These are phyloP conservation scores for Lordiphosa stackelbergi DNA, from an alignment of 1,140 invertebrate species.

Conservation along the genomic window DNA sequence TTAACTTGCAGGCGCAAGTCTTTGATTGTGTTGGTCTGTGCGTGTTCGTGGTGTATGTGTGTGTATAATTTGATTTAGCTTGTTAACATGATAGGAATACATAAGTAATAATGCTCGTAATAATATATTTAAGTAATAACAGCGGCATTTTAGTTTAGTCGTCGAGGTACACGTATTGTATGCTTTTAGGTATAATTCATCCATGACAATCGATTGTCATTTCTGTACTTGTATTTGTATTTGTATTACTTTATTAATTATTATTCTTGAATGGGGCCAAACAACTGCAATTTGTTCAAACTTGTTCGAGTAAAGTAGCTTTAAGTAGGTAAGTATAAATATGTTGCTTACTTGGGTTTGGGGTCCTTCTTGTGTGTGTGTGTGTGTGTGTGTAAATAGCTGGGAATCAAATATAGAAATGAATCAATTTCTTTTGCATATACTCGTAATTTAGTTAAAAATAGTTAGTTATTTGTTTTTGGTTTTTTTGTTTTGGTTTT, in stretches of 20 bases:
- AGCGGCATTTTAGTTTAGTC: too few species aligned
- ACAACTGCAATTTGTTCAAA: too few species aligned
- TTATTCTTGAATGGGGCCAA: too few species aligned
- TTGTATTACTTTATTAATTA: too few species aligned
- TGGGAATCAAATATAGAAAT: conserved; percentile 27
- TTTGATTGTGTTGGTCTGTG: too few species aligned
- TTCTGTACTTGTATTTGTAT: too few species aligned
- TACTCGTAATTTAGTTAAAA: conserved; percentile 55
- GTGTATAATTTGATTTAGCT: conserved; percentile 30
- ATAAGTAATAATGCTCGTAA: conserved; percentile 10
- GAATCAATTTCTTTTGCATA: conserved; percentile 26
- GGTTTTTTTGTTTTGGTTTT: background rate
- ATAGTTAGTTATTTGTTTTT: conserved; percentile 34
- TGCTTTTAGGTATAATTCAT: too few species aligned
- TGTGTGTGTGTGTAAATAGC: conserved; percentile 1
- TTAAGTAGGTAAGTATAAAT: background rate
- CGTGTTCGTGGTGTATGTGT: background rate
- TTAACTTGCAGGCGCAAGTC: too few species aligned
- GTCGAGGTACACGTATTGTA: too few species aligned
- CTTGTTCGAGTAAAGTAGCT: conserved; percentile 12
- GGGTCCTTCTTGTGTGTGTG: conserved; percentile 4
- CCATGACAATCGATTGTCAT: too few species aligned
- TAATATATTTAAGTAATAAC: background rate
- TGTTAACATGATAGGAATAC: conserved; percentile 26
- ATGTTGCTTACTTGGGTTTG: conserved; percentile 6